Conservation (phyloP, 2,113 vertebrate species). For the Dipodomys ordii region DNA sequence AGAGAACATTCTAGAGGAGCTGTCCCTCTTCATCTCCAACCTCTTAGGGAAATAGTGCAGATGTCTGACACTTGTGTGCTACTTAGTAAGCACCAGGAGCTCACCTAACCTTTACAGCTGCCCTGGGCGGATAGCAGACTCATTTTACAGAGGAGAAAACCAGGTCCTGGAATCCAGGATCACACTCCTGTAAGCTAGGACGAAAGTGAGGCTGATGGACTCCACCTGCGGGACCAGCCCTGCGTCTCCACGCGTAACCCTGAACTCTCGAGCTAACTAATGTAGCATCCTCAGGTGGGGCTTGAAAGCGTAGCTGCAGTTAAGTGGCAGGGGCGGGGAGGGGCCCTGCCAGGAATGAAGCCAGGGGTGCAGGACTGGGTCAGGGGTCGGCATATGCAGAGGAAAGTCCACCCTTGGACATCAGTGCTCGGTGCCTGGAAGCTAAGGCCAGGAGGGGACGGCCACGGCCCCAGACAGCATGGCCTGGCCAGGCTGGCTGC, state of each 20-base stretch:
- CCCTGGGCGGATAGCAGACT: not conserved
- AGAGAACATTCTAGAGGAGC: not conserved
- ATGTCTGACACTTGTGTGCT: not conserved
- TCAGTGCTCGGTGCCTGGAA: not conserved
- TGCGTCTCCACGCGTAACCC: accelerated
- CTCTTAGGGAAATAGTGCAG: not conserved
- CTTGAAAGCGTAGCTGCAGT: not conserved
- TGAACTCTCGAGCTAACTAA: too few relatives aligned
- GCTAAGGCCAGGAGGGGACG: not conserved
- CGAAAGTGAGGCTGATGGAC: not conserved
- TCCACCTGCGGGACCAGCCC: not conserved
- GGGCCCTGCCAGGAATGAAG: not conserved
- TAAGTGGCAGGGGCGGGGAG: too few relatives aligned
- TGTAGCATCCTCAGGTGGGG: too few relatives aligned
- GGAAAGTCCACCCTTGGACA: not conserved
- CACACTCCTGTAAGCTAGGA: not conserved
- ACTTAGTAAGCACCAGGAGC: not conserved
- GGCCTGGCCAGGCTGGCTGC: not conserved
- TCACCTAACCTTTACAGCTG: not conserved
- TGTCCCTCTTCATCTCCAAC: too few relatives aligned
- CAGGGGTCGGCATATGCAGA: too few relatives aligned
- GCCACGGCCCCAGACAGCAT: not conserved
- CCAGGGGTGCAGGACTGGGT: not conserved
- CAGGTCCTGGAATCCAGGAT: not conserved
- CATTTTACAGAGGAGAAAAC: not conserved